Evolutionary conservation across 2,797 vertebrate species (phyloP).

Genomic region (Enoplosus armatus): DNA sequence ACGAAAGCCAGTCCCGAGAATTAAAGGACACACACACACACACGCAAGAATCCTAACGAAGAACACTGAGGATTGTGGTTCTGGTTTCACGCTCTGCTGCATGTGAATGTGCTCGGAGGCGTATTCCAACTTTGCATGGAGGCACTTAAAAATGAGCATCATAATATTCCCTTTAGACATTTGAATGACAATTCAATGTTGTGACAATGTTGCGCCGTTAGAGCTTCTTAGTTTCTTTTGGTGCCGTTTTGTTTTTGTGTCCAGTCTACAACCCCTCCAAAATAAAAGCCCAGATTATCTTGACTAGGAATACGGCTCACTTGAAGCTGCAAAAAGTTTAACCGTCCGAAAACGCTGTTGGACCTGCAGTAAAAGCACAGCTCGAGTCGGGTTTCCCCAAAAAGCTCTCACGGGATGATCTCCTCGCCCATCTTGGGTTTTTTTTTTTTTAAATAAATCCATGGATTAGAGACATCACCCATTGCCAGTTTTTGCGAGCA

Average conservation of each 20-base stretch:
- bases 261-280: too few species aligned
- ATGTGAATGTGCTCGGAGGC: conserved; percentile 22
- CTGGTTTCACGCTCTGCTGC: conserved; percentile 28
- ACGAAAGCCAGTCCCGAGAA: conserved; percentile 16
- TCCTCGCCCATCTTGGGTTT: background rate
- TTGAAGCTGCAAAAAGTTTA: background rate
- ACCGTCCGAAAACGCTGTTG: background rate
- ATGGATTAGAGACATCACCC: background rate
- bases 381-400: conserved; percentile 5
- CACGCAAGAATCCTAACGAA: conserved; percentile 17
- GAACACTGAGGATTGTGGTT: conserved; percentile 7
- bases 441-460: too few species aligned
- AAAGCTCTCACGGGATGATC: conserved; percentile 13
- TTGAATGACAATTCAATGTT: conserved; percentile 3
- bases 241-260: background rate
- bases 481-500: background rate
- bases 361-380: background rate
- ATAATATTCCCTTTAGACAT: conserved; percentile 3
- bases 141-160: conserved; percentile 1
- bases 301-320: too few species aligned
- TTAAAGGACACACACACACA: conserved; percentile 14
- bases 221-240: conserved; percentile 13
- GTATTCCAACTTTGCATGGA: conserved; percentile 4
- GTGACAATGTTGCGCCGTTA: conserved; percentile 12
- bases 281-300: too few species aligned